Percentiles rank a stretch among this genome's conserved stretches.
Evolutionary conservation across 2,113 vertebrate genomes (phyloP).

Genomic region (Aldabrachelys gigantea): DNA sequence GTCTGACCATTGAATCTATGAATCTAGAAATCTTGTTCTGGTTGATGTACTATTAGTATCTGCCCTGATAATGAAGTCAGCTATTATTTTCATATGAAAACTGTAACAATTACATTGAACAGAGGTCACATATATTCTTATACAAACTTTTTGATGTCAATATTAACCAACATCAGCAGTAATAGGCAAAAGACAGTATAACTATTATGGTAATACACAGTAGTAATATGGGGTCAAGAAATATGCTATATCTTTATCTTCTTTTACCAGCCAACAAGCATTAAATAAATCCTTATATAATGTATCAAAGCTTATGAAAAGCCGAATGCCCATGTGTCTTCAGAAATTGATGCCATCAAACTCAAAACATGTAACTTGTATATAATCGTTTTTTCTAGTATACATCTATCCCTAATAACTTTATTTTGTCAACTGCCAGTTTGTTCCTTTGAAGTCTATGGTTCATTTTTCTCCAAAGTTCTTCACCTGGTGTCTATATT

Average conservation of each 20-base stretch:
- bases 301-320: accelerated
- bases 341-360: not conserved
- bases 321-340: not conserved
- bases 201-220: not conserved
- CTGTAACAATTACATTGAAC: not conserved
- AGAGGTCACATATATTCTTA: too few relatives aligned
- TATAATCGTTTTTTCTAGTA: not conserved
- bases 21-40: not conserved
- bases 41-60: not conserved
- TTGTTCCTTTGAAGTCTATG: not conserved
- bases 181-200: not conserved
- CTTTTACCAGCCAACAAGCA: not conserved
- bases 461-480: not conserved
- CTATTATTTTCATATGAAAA: not conserved
- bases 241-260: not conserved
- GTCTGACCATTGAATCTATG: not conserved
- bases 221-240: not conserved
- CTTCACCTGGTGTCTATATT: not conserved
- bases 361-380: not conserved
- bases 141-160: not conserved
- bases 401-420: not conserved
- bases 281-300: too few relatives aligned
- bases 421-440: not conserved
- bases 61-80: not conserved
- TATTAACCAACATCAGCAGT: not conserved